Evolutionary conservation across 2,888 invertebrate species (phyloP).

Genomic region (Stenoptilia bipunctidactyla): DNA sequence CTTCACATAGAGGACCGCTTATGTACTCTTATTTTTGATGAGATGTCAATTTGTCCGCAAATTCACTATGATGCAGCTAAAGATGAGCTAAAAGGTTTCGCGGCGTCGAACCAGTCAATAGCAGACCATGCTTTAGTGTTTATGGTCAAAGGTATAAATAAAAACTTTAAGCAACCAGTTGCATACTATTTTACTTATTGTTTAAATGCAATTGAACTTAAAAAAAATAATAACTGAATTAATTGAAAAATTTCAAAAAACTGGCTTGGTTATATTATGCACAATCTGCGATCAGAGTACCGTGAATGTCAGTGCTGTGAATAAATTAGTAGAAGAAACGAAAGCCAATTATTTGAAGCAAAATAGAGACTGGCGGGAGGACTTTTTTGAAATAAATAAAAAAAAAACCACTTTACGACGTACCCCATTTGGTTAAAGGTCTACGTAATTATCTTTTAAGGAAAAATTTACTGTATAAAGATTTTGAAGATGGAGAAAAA

Average conservation of each 20-base stretch:
- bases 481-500: too few relatives aligned
- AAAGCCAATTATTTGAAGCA: too few relatives aligned
- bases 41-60: slow-evolving; percentile 15
- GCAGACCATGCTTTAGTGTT: slow-evolving; percentile 19
- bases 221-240: slow-evolving; percentile 15
- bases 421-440: too few relatives aligned
- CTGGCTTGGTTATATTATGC: slow-evolving; percentile 12
- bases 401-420: too few relatives aligned
- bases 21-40: slow-evolving; percentile 15
- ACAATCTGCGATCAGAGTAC: slow-evolving; percentile 21
- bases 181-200: slow-evolving; percentile 20
- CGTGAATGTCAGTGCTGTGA: slow-evolving; percentile 19
- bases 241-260: slow-evolving; percentile 7
- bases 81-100: slow-evolving; percentile 15
- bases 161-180: slow-evolving; percentile 18
- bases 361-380: too few relatives aligned
- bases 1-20: slow-evolving; percentile 5
- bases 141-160: slow-evolving; percentile 19
- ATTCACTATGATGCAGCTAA: slow-evolving; percentile 9
- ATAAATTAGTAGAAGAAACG: slow-evolving; percentile 14
- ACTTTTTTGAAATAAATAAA: too few relatives aligned
- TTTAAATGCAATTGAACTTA: slow-evolving; percentile 15
- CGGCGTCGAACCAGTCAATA: slow-evolving; percentile 5
- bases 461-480: too few relatives aligned
- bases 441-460: too few relatives aligned